These are phyloP conservation scores for Siniperca knerii DNA, from an alignment of 2,113 vertebrate genomes.

Conservation along the genomic window DNA sequence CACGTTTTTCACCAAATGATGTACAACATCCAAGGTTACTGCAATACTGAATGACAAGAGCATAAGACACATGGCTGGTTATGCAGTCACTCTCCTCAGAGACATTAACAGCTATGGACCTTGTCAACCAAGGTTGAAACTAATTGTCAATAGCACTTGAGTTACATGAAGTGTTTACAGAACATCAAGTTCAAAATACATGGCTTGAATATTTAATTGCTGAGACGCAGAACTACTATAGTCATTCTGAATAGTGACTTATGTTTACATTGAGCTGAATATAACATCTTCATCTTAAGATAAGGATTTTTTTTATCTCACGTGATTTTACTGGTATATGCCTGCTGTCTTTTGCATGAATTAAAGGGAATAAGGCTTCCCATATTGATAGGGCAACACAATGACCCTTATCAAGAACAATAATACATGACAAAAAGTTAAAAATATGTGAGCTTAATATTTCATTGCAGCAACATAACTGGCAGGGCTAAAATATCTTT, in stretches of 20 bases:
- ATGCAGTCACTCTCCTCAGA: conserved; percentile 40
- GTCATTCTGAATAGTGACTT: not conserved
- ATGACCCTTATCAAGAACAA: not conserved
- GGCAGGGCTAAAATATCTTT: not conserved
- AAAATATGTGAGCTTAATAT: not conserved
- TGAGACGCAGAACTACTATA: not conserved
- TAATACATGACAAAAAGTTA: not conserved
- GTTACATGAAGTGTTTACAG: conserved; percentile 13
- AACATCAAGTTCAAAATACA: conserved; percentile 14
- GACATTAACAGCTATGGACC: conserved; percentile 11
- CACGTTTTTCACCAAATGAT: conserved; percentile 23
- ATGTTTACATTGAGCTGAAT: not conserved
- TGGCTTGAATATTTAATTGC: conserved; percentile 5
- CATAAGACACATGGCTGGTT: conserved; percentile 19
- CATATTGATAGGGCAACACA: not conserved
- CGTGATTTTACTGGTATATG: not conserved
- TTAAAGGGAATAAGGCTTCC: not conserved
- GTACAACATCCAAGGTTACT: conserved; percentile 20
- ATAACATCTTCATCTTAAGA: too few relatives aligned
- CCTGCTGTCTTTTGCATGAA: not conserved
- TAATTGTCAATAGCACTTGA: conserved; percentile 36
- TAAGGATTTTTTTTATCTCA: not conserved
- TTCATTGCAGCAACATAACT: not conserved
- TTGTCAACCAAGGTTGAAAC: conserved; percentile 52
- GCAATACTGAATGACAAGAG: conserved; percentile 32